A percentile compares a stretch with the other conserved stretches of the same genome.
Evolutionary conservation across 2,888 invertebrate species (phyloP).

Genomic region (Pammene fasciana): DNA sequence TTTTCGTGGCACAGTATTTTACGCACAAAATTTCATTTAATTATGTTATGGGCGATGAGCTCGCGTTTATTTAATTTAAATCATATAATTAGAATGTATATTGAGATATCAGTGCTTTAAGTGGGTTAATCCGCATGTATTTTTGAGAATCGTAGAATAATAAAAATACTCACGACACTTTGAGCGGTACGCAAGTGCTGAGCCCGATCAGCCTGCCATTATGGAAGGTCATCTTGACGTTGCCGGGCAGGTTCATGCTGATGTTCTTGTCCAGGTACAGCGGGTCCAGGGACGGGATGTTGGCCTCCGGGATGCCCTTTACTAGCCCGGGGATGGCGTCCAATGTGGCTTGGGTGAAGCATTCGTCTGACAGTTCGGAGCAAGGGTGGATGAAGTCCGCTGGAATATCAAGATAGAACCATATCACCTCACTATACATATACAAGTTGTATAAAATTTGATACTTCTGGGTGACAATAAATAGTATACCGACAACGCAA

Average conservation of each 20-base stretch:
- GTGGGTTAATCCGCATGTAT: too few relatives aligned
- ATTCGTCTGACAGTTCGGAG: conserved; percentile 70
- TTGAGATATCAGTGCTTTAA: too few relatives aligned
- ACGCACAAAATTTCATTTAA: too few relatives aligned
- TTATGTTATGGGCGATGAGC: too few relatives aligned
- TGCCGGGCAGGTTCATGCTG: conserved; percentile 73
- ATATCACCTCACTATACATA: neutral
- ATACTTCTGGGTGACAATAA: too few relatives aligned
- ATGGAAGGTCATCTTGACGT: conserved; percentile 77
- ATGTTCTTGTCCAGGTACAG: conserved; percentile 70
- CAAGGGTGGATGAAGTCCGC: conserved; percentile 79
- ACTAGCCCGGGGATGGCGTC: conserved; percentile 76
- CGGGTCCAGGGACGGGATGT: conserved; percentile 71
- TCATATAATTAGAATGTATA: too few relatives aligned
- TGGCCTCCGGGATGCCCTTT: conserved; percentile 73
- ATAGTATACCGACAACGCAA: too few relatives aligned
- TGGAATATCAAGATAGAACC: conserved; percentile 47
- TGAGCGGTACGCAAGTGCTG: conserved; percentile 71
- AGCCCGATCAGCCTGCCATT: conserved; percentile 71
- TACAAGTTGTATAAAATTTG: too few relatives aligned
- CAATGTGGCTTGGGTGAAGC: conserved; percentile 74
- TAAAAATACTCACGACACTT: conserved; percentile 73
- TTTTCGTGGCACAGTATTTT: too few relatives aligned
- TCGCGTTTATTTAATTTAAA: too few relatives aligned
- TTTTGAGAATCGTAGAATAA: neutral